Conservation (phyloP, 2,888 invertebrate species). For the Blomia tropicalis region DNA sequence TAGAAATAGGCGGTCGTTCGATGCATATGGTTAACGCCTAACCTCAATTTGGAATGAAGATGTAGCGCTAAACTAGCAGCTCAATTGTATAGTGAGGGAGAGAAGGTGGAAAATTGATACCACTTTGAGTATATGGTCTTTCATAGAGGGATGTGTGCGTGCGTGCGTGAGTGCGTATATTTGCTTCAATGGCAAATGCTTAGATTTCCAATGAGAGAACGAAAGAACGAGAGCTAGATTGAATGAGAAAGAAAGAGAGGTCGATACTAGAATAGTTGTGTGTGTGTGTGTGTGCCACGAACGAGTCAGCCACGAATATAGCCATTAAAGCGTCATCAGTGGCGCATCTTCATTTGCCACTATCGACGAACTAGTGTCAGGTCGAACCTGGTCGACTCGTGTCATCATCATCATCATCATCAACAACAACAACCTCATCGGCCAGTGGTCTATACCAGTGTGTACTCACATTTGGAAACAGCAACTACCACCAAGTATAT, state of each 20-base stretch:
- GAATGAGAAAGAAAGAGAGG: background rate
- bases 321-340: conserved; percentile 17
- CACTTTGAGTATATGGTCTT: background rate
- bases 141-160: too few relatives aligned
- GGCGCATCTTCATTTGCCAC: conserved; percentile 9
- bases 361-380: background rate
- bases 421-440: background rate
- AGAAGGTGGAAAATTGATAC: conserved; percentile 12
- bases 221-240: too few relatives aligned
- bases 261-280: background rate
- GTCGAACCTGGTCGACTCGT: background rate
- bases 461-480: too few relatives aligned
- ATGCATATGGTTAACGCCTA: background rate
- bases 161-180: too few relatives aligned
- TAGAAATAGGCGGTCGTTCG: background rate
- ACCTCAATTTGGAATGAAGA: background rate
- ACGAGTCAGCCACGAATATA: too few relatives aligned
- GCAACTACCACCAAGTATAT: too few relatives aligned
- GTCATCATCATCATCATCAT: too few relatives aligned
- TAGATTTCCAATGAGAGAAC: too few relatives aligned
- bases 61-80: background rate
- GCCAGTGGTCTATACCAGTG: background rate
- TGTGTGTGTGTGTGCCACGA: too few relatives aligned
- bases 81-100: too few relatives aligned
- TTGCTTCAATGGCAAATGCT: too few relatives aligned